Evolutionary conservation across 1,140 invertebrate genomes (phyloP).

Genomic region (Cherax quadricarinatus): DNA sequence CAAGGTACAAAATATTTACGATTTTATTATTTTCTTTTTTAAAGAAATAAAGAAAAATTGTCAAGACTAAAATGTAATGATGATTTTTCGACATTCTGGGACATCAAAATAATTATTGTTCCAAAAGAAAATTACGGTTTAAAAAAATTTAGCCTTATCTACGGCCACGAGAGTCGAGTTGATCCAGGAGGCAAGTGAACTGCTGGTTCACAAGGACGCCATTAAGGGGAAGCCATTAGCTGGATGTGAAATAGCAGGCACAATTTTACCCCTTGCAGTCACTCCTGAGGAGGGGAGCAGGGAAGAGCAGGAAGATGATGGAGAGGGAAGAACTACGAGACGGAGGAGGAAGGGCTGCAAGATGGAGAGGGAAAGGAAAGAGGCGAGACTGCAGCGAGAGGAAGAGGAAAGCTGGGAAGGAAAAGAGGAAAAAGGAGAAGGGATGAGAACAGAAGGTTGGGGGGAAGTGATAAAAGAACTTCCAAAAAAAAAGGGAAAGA

Average conservation of each 20-base stretch:
- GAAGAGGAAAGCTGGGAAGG: background rate
- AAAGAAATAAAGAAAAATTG: too few species aligned
- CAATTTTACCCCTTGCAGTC: background rate
- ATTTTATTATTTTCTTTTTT: too few species aligned
- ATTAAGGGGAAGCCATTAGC: background rate
- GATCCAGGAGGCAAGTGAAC: background rate
- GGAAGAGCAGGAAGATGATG: background rate
- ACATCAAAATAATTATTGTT: too few species aligned
- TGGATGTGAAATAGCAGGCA: background rate
- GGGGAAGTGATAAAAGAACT: too few species aligned
- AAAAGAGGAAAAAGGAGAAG: background rate
- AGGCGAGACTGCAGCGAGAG: background rate
- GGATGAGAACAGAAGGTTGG: background rate
- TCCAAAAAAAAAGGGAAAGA: too few species aligned
- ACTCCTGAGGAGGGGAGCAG: background rate
- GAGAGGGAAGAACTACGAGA: too few species aligned
- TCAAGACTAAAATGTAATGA: too few species aligned
- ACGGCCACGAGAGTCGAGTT: background rate
- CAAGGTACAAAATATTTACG: too few species aligned
- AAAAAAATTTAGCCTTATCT: background rate
- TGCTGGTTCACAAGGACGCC: background rate
- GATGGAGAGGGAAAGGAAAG: background rate
- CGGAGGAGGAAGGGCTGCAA: too few species aligned
- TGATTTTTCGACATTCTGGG: too few species aligned
- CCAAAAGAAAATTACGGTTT: too few species aligned